phyloP scores from a whole-genome alignment of 2,888 invertebrate genomes.

The Sthenelais limicola region DNA sequence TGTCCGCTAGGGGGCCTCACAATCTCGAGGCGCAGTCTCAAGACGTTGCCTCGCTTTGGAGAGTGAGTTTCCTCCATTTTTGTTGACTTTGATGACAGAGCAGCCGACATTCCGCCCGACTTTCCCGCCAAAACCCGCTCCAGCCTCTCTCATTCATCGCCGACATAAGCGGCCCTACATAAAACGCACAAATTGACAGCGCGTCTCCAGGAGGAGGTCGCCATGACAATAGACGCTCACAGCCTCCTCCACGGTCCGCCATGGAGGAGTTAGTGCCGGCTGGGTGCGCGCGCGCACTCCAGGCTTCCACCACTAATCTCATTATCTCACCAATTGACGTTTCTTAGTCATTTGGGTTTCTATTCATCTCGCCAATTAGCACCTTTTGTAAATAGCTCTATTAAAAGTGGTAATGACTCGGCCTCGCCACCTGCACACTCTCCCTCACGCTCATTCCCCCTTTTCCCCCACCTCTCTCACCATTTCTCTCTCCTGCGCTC shows the following conservation, averaged over 20 bases:
- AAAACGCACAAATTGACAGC: conserved; percentile 37
- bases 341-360: conserved; percentile 60
- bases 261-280: conserved; percentile 29
- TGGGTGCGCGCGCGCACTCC: conserved; percentile 31
- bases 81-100: too few relatives aligned
- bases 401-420: conserved; percentile 40
- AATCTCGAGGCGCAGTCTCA: too few relatives aligned
- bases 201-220: conserved; percentile 28
- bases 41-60: too few relatives aligned
- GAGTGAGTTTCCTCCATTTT: too few relatives aligned
- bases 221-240: conserved; percentile 23
- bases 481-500: conserved; percentile 10
- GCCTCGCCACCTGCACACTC: conserved; percentile 35
- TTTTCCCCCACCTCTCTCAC: conserved; percentile 13
- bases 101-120: too few relatives aligned
- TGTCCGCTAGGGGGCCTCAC: too few relatives aligned
- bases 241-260: conserved; percentile 26
- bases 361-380: conserved; percentile 63
- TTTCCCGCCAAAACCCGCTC: too few relatives aligned
- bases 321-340: conserved; percentile 62
- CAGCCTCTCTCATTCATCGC: conserved; percentile 33
- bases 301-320: conserved; percentile 55
- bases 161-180: conserved; percentile 30
- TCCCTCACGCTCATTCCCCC: conserved; percentile 11
- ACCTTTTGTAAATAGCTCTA: conserved; percentile 51